Evolutionary conservation across 2,113 vertebrate genomes (phyloP).

Genomic region (Etia nguti): DNA sequence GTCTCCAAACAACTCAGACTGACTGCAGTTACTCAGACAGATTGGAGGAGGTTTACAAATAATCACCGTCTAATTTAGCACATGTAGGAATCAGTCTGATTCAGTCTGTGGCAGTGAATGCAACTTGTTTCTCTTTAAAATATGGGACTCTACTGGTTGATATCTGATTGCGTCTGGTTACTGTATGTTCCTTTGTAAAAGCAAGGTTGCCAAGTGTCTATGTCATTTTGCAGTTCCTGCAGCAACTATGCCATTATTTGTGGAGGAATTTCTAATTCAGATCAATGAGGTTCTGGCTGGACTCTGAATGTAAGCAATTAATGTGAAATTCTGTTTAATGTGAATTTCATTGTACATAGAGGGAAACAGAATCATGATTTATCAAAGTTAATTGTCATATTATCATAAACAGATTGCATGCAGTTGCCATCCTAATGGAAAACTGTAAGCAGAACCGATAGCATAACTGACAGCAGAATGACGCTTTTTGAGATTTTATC

Average conservation of each 20-base stretch:
- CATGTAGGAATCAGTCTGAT: background rate
- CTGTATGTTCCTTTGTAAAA: background rate
- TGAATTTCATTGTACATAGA: background rate
- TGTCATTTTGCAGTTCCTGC: no score
- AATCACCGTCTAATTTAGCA: background rate
- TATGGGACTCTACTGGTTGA: background rate
- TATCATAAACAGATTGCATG: background rate
- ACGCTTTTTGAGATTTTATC: no score
- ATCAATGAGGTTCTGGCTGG: background rate
- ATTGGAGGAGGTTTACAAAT: background rate
- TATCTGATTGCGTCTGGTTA: background rate
- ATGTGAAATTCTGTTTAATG: background rate
- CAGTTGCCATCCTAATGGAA: background rate
- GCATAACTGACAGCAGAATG: no score
- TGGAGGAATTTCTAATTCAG: background rate
- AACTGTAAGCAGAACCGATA: no score
- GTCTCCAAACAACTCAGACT: background rate
- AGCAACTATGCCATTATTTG: background rate
- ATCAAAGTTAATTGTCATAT: background rate
- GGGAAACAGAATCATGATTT: background rate
- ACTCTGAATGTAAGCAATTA: background rate
- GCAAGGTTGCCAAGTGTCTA: no score
- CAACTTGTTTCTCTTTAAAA: background rate
- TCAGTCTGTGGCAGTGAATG: background rate
- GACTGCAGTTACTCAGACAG: background rate